Evolutionary conservation across 2,113 vertebrate species (phyloP).

Genomic region (Numenius arquata): DNA sequence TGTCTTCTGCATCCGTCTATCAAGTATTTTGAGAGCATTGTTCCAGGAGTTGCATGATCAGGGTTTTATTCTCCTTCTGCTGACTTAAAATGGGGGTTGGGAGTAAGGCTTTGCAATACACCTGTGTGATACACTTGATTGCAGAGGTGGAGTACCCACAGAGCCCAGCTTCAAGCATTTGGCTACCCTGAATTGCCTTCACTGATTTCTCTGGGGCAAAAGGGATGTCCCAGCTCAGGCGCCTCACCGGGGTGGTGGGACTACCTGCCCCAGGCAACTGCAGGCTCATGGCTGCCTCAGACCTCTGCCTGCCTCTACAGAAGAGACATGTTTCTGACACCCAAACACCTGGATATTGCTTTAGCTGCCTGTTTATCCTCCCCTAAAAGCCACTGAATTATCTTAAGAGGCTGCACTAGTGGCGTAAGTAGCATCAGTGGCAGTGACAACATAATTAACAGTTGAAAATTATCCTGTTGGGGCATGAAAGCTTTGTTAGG

Average conservation of each 20-base stretch:
- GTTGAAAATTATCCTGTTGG: not conserved
- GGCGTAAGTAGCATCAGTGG: not conserved
- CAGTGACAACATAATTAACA: not conserved
- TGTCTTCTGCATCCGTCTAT: not conserved
- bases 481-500: not conserved
- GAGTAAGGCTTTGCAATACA: not conserved
- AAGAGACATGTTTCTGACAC: not conserved
- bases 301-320: not conserved
- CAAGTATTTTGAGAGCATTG: not conserved
- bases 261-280: not conserved
- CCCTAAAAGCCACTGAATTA: not conserved
- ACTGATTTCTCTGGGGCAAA: not conserved
- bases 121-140: not conserved
- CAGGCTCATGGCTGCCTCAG: not conserved
- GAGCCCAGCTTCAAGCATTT: not conserved
- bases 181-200: not conserved
- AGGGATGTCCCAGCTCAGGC: not conserved
- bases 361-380: not conserved
- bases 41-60: not conserved
- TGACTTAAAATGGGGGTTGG: not conserved
- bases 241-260: accelerated
- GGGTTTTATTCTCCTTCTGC: not conserved
- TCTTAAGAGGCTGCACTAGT: not conserved
- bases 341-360: not conserved
- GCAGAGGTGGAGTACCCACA: not conserved